phyloP scores from a whole-genome alignment of 2,797 vertebrate species.

The Phrynocephalus vlangalii region DNA sequence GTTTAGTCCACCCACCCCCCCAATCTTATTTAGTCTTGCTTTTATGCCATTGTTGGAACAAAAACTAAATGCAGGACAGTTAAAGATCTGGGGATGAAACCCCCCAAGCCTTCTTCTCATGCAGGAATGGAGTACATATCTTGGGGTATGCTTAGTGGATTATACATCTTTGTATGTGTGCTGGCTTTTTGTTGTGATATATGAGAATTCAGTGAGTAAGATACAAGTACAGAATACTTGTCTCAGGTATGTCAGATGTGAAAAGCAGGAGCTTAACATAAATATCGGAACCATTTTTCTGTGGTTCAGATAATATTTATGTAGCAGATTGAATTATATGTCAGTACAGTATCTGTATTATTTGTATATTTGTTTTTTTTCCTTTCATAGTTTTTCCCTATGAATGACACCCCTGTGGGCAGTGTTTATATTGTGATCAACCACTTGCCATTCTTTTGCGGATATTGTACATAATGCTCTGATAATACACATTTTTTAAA shows the following conservation, averaged over 20 bases:
- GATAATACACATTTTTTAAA: slow-evolving; percentile 56
- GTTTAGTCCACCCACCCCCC: too few relatives aligned
- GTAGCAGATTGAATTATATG: background rate
- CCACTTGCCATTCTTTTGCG: slow-evolving; percentile 58
- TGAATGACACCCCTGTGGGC: slow-evolving; percentile 22
- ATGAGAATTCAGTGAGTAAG: background rate
- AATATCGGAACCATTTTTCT: background rate
- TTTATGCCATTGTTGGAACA: background rate
- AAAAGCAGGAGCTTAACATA: background rate
- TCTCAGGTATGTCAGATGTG: background rate
- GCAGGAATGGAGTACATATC: background rate
- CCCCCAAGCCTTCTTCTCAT: background rate
- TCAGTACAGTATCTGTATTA: slow-evolving; percentile 8
- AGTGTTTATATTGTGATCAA: slow-evolving; percentile 49
- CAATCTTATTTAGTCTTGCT: background rate
- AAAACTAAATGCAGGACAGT: background rate
- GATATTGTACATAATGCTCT: slow-evolving; percentile 51
- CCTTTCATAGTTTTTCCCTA: slow-evolving; percentile 20
- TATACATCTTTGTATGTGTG: background rate
- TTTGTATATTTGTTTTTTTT: background rate
- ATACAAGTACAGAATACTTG: background rate
- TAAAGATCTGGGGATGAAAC: background rate
- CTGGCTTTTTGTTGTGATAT: background rate
- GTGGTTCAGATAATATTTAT: slow-evolving; percentile 9
- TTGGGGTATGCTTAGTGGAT: background rate